A percentile compares a stretch with the other conserved stretches of the same genome.
phyloP scores from a whole-genome alignment of 2,888 invertebrate species.

The Cetonia aurata region DNA sequence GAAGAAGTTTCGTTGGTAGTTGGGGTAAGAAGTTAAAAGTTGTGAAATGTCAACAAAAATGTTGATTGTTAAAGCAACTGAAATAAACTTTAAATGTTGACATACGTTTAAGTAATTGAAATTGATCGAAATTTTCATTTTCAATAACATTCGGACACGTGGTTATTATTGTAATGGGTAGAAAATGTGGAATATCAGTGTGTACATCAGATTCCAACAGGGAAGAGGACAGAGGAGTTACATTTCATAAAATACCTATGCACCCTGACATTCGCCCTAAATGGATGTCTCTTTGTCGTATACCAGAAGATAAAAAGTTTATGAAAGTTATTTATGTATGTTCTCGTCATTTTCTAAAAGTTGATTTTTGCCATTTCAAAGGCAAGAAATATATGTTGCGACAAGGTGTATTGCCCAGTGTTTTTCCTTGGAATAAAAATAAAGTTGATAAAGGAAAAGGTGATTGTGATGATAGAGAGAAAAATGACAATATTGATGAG shows the following conservation, averaged over 20 bases:
- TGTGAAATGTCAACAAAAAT: too few species aligned
- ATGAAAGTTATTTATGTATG: slow-evolving; percentile 76
- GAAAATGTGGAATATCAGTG: slow-evolving; percentile 74
- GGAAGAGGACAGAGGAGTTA: slow-evolving; percentile 76
- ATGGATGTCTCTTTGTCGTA: slow-evolving; percentile 77
- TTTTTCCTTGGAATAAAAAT: slow-evolving; percentile 74
- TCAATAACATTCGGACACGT: neutral
- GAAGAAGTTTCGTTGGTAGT: too few species aligned
- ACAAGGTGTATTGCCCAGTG: slow-evolving; percentile 79
- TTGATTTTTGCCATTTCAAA: slow-evolving; percentile 79
- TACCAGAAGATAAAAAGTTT: slow-evolving; percentile 69
- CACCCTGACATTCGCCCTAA: slow-evolving; percentile 71
- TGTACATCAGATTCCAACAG: slow-evolving; percentile 75
- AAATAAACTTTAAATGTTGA: too few species aligned
- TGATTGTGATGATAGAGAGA: slow-evolving; percentile 40
- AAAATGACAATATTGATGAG: slow-evolving; percentile 41
- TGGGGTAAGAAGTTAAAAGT: too few species aligned
- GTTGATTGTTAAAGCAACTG: too few species aligned
- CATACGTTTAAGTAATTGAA: too few species aligned
- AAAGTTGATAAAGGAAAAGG: slow-evolving; percentile 33
- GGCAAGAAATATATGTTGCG: slow-evolving; percentile 79
- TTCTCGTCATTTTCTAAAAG: slow-evolving; percentile 80
- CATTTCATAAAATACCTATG: slow-evolving; percentile 82
- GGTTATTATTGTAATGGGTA: slow-evolving; percentile 67
- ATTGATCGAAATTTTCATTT: too few species aligned